Conservation (phyloP, 2,888 invertebrate species). For the Noctua pronuba region DNA sequence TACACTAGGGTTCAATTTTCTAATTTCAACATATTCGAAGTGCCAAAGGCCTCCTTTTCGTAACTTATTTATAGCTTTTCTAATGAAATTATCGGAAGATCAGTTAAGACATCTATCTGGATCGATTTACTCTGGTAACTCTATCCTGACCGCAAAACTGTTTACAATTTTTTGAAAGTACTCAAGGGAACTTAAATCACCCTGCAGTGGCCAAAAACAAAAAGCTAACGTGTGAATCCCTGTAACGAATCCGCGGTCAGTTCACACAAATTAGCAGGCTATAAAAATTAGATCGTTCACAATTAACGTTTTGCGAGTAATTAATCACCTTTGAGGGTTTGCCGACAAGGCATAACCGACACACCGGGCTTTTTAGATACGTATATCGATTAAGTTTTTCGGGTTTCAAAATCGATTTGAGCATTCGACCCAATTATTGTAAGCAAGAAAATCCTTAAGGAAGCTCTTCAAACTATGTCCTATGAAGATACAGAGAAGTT, state of each 20-base stretch:
- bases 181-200: neutral
- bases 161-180: neutral
- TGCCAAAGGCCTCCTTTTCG: too few relatives aligned
- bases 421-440: conserved; percentile 55
- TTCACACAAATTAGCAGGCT: conserved; percentile 67
- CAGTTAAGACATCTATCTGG: neutral
- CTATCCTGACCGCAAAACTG: neutral
- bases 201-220: conserved; percentile 18
- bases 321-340: conserved; percentile 71
- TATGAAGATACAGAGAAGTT: too few relatives aligned
- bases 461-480: too few relatives aligned
- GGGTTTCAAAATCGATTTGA: conserved; percentile 56
- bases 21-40: too few relatives aligned
- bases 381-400: conserved; percentile 64
- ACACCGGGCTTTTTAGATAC: conserved; percentile 51
- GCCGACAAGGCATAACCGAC: conserved; percentile 57
- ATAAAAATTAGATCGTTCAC: conserved; percentile 65
- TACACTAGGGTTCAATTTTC: too few relatives aligned
- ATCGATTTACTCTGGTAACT: neutral
- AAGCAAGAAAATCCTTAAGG: too few relatives aligned
- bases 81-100: neutral
- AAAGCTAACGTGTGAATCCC: conserved; percentile 47
- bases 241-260: conserved; percentile 53
- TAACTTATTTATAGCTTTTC: neutral
- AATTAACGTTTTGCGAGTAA: conserved; percentile 71